A percentile compares a stretch with the other conserved stretches of the same genome.
Evolutionary conservation across 1,140 invertebrate genomes (phyloP).

Genomic region (Apis dorsata): DNA sequence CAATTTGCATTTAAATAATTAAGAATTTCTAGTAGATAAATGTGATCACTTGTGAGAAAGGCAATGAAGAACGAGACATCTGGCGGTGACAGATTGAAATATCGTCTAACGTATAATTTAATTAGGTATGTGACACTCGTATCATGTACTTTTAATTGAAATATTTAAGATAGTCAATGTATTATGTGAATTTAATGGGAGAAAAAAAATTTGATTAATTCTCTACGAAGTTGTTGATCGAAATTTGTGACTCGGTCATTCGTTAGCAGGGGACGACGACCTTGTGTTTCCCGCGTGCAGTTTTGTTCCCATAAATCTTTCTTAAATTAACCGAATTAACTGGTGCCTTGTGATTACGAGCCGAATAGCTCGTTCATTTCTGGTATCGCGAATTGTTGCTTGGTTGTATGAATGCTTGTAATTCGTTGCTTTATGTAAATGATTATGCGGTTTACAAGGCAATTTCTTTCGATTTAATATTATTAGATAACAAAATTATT

Average conservation of each 20-base stretch:
- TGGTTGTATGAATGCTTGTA: background rate
- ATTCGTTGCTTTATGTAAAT: background rate
- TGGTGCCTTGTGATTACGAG: slow-evolving; percentile 21
- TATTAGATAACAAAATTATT: no score
- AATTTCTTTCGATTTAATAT: background rate
- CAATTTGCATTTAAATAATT: no score
- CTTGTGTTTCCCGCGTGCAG: slow-evolving; percentile 1
- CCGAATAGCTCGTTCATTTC: slow-evolving; percentile 19
- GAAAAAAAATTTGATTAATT: background rate
- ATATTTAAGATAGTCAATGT: no score
- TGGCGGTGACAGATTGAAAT: no score
- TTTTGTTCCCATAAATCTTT: slow-evolving; percentile 22
- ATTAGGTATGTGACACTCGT: no score
- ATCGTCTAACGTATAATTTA: no score
- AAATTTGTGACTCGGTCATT: background rate
- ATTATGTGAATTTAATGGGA: no score
- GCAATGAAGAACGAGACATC: no score
- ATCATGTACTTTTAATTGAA: no score
- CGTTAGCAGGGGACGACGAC: slow-evolving; percentile 27
- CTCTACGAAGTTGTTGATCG: no score
- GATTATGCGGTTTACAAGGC: background rate
- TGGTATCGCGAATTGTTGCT: background rate
- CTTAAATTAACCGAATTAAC: slow-evolving; percentile 43
- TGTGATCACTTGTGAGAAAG: no score
- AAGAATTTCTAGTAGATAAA: no score